Evolutionary conservation across 2,797 vertebrate genomes (phyloP).

Genomic region (Gephyroberyx darwinii): DNA sequence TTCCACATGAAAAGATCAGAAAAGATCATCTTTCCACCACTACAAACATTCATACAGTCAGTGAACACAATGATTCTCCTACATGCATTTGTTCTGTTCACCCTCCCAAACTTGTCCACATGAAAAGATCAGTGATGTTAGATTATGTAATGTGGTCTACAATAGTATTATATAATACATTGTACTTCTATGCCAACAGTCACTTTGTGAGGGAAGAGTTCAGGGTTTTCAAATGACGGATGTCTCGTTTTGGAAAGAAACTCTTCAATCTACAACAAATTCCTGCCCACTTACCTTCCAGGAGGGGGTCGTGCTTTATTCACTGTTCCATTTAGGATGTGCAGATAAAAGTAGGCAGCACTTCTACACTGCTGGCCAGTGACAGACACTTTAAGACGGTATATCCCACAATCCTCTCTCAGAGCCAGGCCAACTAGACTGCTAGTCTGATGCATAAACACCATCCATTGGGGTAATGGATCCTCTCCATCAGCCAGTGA

Average conservation of each 20-base stretch:
- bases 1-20: neutral
- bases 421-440: conserved; percentile 53
- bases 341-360: conserved; percentile 44
- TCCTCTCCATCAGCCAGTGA: conserved; percentile 37
- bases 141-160: no score
- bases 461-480: conserved; percentile 63
- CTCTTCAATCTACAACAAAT: neutral
- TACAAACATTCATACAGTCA: no score
- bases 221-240: no score
- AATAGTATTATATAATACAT: no score
- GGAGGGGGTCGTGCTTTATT: neutral
- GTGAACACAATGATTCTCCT: neutral
- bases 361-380: neutral
- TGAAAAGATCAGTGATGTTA: neutral
- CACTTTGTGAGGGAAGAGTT: no score
- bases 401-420: conserved; percentile 50
- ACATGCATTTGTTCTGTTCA: neutral
- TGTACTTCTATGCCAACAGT: no score
- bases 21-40: no score
- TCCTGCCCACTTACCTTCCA: neutral
- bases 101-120: no score
- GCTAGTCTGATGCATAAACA: conserved; percentile 47
- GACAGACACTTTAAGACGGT: conserved; percentile 45
- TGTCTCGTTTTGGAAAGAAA: no score
- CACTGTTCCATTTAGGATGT: conserved; percentile 21